phyloP scores from a whole-genome alignment of 64 coral and sea anemone genomes.

The Dendronephthya gigantea region DNA sequence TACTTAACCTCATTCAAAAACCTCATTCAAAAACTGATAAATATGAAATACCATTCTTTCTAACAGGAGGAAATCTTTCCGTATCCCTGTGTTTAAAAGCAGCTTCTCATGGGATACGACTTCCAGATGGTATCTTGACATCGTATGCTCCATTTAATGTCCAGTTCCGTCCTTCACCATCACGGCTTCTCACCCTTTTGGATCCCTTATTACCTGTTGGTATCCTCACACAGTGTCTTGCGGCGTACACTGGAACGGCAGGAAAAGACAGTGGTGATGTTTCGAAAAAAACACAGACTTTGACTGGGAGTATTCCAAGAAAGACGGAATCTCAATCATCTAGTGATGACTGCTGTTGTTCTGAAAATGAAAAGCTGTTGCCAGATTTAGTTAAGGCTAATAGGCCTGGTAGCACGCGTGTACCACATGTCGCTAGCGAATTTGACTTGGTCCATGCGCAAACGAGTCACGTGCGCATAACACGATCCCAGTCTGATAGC shows the following conservation, averaged over 20 bases:
- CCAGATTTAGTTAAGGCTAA: neutral
- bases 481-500: neutral
- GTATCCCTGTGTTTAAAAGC: neutral
- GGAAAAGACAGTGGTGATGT: neutral
- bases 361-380: neutral
- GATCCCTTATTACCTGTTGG: neutral
- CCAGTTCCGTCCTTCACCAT: slow-evolving; percentile 3
- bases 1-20: no score
- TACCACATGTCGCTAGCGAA: neutral
- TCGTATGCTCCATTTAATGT: slow-evolving; percentile 3
- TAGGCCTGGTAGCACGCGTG: neutral
- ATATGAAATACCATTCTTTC: neutral
- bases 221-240: neutral
- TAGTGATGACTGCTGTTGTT: neutral
- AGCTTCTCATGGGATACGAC: neutral
- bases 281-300: neutral
- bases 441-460: neutral
- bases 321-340: neutral
- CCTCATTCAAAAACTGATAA: no score
- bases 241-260: neutral
- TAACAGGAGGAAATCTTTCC: neutral
- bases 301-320: neutral
- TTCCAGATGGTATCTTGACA: neutral
- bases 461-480: neutral
- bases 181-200: neutral